Percentiles rank a stretch among this genome's conserved stretches.
phyloP scores from a whole-genome alignment of 2,888 invertebrate genomes.

The Tuta absoluta region DNA sequence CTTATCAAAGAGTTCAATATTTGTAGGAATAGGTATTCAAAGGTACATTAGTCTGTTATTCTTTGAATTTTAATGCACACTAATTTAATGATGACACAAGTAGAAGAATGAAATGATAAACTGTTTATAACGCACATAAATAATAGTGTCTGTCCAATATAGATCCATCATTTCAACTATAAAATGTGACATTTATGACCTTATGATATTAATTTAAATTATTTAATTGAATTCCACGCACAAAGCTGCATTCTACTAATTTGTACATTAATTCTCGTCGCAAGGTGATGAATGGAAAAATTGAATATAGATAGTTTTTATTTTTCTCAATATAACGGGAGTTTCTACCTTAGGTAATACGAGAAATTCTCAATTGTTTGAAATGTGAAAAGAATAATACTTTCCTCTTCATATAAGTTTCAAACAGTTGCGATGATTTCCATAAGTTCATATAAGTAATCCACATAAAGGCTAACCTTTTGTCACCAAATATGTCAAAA shows the following conservation, averaged over 20 bases:
- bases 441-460: not conserved
- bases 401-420: not conserved
- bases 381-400: not conserved
- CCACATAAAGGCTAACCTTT: not conserved
- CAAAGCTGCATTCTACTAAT: slow-evolving; percentile 1
- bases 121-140: slow-evolving; percentile 26
- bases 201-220: slow-evolving; percentile 27
- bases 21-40: too few species aligned
- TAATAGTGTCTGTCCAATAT: slow-evolving; percentile 17
- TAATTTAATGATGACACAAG: slow-evolving; percentile 6
- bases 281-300: not conserved
- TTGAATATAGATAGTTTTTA: not conserved
- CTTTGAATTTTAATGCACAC: not conserved
- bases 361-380: too few species aligned
- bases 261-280: not conserved
- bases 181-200: slow-evolving; percentile 30
- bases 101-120: slow-evolving; percentile 17
- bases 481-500: not conserved
- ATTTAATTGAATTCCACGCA: slow-evolving; percentile 20
- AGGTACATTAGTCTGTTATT: too few species aligned
- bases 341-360: too few species aligned
- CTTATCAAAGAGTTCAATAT: too few species aligned
- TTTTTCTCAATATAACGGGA: not conserved
- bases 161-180: slow-evolving; percentile 29
- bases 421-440: not conserved